Percentiles rank a stretch among this genome's conserved stretches.
phyloP scores from a whole-genome alignment of 2,888 invertebrate species.

The Smittia aterrima region DNA sequence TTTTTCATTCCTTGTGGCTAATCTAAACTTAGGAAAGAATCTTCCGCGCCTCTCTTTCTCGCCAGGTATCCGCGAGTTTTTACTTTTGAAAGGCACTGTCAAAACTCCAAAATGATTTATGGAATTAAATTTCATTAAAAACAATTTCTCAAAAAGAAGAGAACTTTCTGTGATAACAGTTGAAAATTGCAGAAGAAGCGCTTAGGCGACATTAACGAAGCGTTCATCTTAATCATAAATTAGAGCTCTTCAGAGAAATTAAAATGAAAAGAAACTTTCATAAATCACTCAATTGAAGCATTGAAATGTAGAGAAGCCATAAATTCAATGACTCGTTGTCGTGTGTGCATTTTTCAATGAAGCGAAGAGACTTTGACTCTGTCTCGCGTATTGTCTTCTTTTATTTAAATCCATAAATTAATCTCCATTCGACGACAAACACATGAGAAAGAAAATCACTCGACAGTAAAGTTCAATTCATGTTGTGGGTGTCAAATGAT shows the following conservation, averaged over 20 bases:
- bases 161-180: background rate
- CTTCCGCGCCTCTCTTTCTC: background rate
- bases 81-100: conserved; percentile 40
- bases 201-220: conserved; percentile 36
- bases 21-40: conserved; percentile 13
- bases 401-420: conserved; percentile 40
- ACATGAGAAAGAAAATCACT: background rate
- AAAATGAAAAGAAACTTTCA: conserved; percentile 36
- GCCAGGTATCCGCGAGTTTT: conserved; percentile 10
- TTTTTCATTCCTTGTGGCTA: conserved; percentile 38
- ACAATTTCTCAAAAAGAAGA: conserved; percentile 24
- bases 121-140: conserved; percentile 33
- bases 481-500: conserved; percentile 28
- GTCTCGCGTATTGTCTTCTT: background rate
- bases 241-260: conserved; percentile 11
- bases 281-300: conserved; percentile 42
- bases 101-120: conserved; percentile 41
- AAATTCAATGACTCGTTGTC: conserved; percentile 33
- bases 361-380: background rate
- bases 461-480: background rate
- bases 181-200: conserved; percentile 20
- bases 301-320: conserved; percentile 31
- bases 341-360: conserved; percentile 19
- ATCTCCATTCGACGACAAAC: conserved; percentile 23
- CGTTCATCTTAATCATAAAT: conserved; percentile 41